phyloP scores from a whole-genome alignment of 2,888 invertebrate genomes.

The Tanypteryx hageni region DNA sequence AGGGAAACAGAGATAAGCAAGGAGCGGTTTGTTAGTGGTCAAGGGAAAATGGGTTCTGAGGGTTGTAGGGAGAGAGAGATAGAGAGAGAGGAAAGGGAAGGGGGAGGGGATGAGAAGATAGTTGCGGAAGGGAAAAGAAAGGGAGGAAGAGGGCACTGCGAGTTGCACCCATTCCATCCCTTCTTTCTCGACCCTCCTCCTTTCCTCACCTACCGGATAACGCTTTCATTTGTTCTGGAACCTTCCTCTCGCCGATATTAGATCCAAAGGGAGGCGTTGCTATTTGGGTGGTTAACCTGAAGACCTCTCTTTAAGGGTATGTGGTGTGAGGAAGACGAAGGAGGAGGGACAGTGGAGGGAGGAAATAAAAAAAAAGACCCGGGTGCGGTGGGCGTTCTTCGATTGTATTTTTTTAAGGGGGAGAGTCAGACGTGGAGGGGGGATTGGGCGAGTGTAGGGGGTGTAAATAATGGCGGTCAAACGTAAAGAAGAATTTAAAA shows the following conservation, averaged over 20 bases:
- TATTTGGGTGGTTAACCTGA: constrained; percentile 27
- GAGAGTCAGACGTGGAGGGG: not conserved
- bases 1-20: not conserved
- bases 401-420: not conserved
- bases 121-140: not conserved
- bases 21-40: constrained; percentile 6
- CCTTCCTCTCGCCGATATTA: constrained; percentile 22
- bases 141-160: not conserved
- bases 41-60: not conserved
- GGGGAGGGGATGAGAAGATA: not conserved
- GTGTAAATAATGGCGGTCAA: constrained; percentile 12
- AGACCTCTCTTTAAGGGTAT: constrained; percentile 32
- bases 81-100: not conserved
- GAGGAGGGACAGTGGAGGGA: not conserved
- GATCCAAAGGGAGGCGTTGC: constrained; percentile 25
- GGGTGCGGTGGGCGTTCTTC: constrained; percentile 5
- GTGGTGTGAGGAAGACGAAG: not conserved
- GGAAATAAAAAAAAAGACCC: not conserved
- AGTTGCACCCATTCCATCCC: not conserved
- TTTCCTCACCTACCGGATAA: constrained; percentile 27
- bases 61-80: not conserved
- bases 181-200: not conserved
- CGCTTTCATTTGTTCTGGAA: constrained; percentile 32
- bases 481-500: constrained; percentile 25
- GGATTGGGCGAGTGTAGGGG: not conserved